These are phyloP conservation scores for Telmatherina bonti DNA, from an alignment of 2,797 vertebrate species.

Conservation along the genomic window DNA sequence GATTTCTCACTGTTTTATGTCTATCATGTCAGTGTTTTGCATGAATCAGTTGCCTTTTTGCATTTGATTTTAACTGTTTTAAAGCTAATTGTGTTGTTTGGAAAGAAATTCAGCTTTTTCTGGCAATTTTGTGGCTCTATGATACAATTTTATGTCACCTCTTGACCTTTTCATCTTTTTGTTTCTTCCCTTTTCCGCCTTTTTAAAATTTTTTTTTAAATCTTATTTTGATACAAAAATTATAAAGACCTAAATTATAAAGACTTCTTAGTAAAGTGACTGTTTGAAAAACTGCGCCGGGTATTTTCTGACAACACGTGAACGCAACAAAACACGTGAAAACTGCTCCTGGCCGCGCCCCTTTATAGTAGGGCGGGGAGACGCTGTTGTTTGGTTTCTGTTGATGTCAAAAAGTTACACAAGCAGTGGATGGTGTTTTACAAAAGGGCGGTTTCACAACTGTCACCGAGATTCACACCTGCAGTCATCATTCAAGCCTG, in stretches of 20 bases:
- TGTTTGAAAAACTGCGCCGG: too few species aligned
- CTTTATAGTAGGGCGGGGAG: constrained; percentile 76
- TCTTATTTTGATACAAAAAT: too few species aligned
- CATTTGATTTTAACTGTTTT: neutral
- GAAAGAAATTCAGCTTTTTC: too few species aligned
- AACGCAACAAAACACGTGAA: constrained; percentile 42
- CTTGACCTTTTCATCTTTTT: too few species aligned
- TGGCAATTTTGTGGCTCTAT: too few species aligned
- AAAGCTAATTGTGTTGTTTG: neutral
- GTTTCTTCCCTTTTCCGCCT: too few species aligned
- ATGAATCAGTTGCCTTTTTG: neutral
- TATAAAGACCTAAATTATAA: too few species aligned
- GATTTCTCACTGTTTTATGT: too few species aligned
- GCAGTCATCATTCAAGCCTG: rapidly evolving
- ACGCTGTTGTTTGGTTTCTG: constrained; percentile 62
- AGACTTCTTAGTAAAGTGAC: too few species aligned
- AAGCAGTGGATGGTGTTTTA: constrained; percentile 67
- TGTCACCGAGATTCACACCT: neutral
- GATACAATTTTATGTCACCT: neutral
- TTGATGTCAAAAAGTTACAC: constrained; percentile 82
- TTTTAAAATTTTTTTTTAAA: too few species aligned
- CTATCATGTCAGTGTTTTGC: too few species aligned
- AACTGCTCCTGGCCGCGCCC: constrained; percentile 59
- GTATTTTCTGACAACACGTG: neutral
- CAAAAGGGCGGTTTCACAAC: constrained; percentile 59